Conservation (phyloP, 2,797 vertebrate genomes). For the Euphonia xanthogaster region DNA sequence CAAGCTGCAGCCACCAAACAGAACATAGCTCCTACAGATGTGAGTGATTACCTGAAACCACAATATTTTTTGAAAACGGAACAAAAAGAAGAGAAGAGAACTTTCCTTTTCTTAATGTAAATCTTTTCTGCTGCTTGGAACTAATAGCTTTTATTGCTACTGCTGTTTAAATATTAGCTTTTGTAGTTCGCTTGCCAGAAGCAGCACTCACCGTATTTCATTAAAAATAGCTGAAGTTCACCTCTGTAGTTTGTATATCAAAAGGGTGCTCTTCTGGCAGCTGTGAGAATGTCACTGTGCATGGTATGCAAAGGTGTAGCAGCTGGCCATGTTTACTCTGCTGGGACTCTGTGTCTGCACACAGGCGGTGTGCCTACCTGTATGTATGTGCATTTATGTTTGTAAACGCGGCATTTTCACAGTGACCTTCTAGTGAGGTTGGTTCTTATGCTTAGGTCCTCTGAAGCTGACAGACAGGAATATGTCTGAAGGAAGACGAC, state of each 20-base stretch:
- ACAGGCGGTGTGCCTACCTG: fast-evolving
- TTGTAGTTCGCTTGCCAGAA: constrained; percentile 9
- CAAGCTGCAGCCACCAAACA: neutral
- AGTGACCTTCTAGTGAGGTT: neutral
- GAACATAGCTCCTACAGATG: neutral
- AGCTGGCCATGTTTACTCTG: neutral
- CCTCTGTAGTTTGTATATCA: neutral
- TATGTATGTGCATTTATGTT: fast-evolving
- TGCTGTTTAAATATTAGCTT: constrained; percentile 55
- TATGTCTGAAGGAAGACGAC: neutral
- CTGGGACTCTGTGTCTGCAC: neutral
- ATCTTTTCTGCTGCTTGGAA: neutral
- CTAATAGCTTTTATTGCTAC: neutral
- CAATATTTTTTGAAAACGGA: neutral
- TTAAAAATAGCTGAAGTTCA: neutral
- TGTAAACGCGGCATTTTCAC: neutral
- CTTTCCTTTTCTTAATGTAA: neutral
- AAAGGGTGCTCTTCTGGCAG: neutral
- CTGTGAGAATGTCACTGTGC: neutral
- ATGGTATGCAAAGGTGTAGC: neutral
- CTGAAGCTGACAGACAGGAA: neutral
- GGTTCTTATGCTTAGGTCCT: neutral
- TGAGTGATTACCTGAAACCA: neutral
- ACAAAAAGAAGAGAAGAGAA: neutral
- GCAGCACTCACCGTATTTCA: neutral